Conservation (phyloP, 2,113 vertebrate genomes). For the Ceyx margarethae region DNA sequence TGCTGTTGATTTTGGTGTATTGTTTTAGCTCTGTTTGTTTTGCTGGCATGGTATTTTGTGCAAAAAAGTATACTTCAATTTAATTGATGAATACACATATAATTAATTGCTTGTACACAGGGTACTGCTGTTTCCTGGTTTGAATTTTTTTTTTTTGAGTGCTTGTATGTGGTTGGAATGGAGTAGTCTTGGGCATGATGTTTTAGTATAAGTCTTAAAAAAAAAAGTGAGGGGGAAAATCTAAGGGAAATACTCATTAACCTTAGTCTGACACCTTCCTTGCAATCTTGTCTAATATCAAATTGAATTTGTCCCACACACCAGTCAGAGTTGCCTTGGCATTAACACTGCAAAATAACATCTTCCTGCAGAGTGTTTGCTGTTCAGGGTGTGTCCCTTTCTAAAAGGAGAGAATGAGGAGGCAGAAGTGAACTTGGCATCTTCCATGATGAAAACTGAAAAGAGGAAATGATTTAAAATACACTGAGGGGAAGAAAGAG, state of each 20-base stretch:
- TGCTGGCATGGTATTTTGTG: conserved; percentile 10
- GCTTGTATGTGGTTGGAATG: not conserved
- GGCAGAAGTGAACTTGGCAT: conserved; percentile 7
- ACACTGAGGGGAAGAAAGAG: not conserved
- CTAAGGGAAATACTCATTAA: not conserved
- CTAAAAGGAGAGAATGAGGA: not conserved
- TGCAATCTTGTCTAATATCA: not conserved
- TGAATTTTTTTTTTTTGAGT: not conserved
- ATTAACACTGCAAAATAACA: not conserved
- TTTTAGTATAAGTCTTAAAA: not conserved
- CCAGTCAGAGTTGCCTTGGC: not conserved
- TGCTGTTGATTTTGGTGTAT: not conserved
- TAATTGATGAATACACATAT: not conserved
- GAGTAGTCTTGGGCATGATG: not conserved
- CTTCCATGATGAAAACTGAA: conserved; percentile 3
- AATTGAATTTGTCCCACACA: not conserved
- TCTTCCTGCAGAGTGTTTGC: not conserved
- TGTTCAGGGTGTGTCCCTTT: not conserved
- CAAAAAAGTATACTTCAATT: not conserved
- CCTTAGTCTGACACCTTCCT: not conserved
- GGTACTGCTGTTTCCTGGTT: not conserved
- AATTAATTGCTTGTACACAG: not conserved
- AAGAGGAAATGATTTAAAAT: conserved; percentile 47
- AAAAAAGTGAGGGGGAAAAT: not conserved
- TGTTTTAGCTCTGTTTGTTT: conserved; percentile 25